Conservation (phyloP, 2,797 vertebrate species). For the Capromys pilorides region DNA sequence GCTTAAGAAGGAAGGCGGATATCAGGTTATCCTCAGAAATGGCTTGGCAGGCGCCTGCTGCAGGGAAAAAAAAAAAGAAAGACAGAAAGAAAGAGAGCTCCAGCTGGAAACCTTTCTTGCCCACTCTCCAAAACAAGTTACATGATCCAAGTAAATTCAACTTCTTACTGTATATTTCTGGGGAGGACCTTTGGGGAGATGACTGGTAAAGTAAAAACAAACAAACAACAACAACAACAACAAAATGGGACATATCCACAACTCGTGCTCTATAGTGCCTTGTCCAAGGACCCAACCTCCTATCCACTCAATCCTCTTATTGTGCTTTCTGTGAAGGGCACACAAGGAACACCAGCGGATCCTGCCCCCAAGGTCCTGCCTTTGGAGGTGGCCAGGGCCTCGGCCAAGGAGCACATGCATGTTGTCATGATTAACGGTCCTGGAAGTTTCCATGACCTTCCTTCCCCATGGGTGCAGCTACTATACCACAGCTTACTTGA, state of each 20-base stretch:
- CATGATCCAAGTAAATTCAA: conserved; percentile 48
- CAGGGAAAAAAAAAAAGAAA: neutral
- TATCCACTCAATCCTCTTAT: neutral
- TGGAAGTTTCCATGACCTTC: conserved; percentile 62
- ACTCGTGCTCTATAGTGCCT: neutral
- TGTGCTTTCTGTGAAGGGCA: conserved; percentile 13
- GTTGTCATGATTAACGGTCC: conserved; percentile 69
- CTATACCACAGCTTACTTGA: conserved; percentile 68
- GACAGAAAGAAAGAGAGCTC: neutral
- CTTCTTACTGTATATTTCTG: conserved; percentile 49
- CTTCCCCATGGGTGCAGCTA: conserved; percentile 52
- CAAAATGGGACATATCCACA: neutral
- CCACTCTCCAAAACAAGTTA: conserved; percentile 50
- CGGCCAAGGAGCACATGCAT: conserved; percentile 50
- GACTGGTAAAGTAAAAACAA: conserved; percentile 55
- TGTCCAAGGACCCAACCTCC: neutral
- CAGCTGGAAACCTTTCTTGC: conserved; percentile 55
- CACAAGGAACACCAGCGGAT: conserved; percentile 12
- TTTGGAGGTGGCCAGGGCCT: conserved; percentile 51
- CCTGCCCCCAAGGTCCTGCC: neutral
- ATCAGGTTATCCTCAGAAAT: conserved; percentile 54
- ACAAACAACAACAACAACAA: neutral
- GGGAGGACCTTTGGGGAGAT: conserved; percentile 4
- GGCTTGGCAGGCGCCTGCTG: neutral
- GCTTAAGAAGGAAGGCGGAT: neutral